A percentile compares a stretch with the other conserved stretches of the same genome.
Conservation (phyloP, 2,888 invertebrate genomes). For the Cremastinae sp. region DNA sequence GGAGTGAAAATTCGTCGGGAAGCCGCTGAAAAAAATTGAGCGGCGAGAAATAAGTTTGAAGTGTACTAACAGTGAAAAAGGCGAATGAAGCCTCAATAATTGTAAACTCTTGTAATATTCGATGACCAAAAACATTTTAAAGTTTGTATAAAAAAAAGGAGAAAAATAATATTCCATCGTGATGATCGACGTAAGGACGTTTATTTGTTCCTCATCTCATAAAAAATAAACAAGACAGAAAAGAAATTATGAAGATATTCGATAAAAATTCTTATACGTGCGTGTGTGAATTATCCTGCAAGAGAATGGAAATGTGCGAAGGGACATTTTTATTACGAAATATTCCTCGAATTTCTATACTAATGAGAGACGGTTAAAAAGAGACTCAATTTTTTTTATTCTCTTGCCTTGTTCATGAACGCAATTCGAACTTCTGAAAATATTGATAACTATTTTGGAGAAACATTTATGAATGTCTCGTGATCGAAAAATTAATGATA, state of each 20-base stretch:
- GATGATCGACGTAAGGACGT: conserved; percentile 50
- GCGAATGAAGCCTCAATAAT: conserved; percentile 32
- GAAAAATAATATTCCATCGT: conserved; percentile 48
- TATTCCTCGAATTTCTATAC: not conserved
- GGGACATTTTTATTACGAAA: conserved; percentile 29
- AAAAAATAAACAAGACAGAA: conserved; percentile 18
- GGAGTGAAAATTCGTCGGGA: conserved; percentile 14
- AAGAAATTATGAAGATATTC: conserved; percentile 16
- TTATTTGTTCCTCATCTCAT: conserved; percentile 57
- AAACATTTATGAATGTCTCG: not conserved
- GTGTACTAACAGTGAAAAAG: conserved; percentile 34
- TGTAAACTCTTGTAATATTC: conserved; percentile 63
- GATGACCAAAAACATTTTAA: conserved; percentile 61
- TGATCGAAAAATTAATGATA: too few species aligned
- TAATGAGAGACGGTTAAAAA: not conserved
- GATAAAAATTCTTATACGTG: conserved; percentile 46
- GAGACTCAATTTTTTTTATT: not conserved
- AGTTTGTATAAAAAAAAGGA: conserved; percentile 60
- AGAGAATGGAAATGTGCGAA: conserved; percentile 8
- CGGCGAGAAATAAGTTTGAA: conserved; percentile 13
- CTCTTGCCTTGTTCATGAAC: not conserved
- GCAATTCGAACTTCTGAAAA: not conserved
- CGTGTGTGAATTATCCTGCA: conserved; percentile 27
- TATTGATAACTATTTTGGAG: not conserved
- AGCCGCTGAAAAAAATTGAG: conserved; percentile 6